Evolutionary conservation across 2,888 invertebrate species (phyloP), one percentile per base, ranked within the genome.

Genomic region (Amphipyra tragopoginis): DNA sequence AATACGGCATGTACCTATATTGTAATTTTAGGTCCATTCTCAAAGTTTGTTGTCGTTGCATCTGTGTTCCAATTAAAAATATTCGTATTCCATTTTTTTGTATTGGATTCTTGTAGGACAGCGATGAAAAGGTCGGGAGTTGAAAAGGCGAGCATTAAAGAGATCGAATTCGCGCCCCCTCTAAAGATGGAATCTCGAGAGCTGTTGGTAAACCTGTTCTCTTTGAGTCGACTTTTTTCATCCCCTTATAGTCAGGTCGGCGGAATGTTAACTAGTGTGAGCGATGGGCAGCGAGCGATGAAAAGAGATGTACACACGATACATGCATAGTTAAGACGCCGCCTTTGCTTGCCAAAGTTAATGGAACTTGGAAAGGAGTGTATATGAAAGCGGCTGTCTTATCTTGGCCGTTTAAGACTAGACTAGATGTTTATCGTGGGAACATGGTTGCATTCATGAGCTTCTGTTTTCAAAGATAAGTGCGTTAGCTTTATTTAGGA

Each of bases 221-320:
- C 91, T 91, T 92, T 91, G 90, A 91, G 70, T 73, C 74, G 74
- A 80, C 81, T 81, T 86, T 88, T 89, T 89, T 87, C 84, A 85
- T 82, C 82, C 85, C 84, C 85, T 89, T 88, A 86, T 83, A 82
- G 77, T 80, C 77, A 73, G 67, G 71, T 72, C 76, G 80, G 75
- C 77, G 69, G 81, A 81, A 86, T 83, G 83, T 84, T 89, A 87
- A 90, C 80, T 80, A 87, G 89, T 88, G 89, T 86, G 84, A 88
- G 82, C 82, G 80, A 77, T 87, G 91, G 89, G 73, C 89, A 86
- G 87, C 80, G 71, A 78, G 75, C 81, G 83, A 73, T 92, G 91
- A 91, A 93, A 89, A 83, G 93, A 93, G 93, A 93, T 93, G 93
- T 86, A 92, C 87, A 93, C 93, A 92, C 76, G 93, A 93, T 93